Percentiles rank a stretch among this genome's conserved stretches.
Evolutionary conservation across 2,797 vertebrate genomes (phyloP).

Genomic region (Carcharodon carcharias): DNA sequence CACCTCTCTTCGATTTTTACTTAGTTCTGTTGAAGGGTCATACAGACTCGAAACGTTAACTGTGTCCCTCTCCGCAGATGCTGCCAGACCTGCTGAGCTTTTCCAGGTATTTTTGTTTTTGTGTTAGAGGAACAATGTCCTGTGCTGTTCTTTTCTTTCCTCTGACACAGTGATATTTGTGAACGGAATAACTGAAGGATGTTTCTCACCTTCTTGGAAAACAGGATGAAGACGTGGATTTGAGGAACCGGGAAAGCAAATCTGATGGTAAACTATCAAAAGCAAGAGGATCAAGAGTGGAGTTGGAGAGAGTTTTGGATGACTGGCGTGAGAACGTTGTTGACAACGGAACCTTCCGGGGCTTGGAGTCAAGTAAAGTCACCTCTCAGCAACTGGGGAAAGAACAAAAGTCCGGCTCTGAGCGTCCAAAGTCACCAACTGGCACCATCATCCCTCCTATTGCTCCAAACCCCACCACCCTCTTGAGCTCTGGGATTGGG

Average conservation of each 20-base stretch:
- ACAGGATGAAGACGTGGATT: slow-evolving; percentile 53
- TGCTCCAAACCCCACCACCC: slow-evolving; percentile 41
- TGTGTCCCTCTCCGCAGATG: no score
- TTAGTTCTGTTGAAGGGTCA: no score
- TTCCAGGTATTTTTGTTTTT: no score
- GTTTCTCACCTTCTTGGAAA: not conserved
- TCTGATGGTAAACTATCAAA: slow-evolving; percentile 51
- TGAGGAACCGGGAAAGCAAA: slow-evolving; percentile 48
- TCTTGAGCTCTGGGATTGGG: slow-evolving; percentile 43
- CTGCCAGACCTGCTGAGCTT: no score
- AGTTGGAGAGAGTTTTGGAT: slow-evolving; percentile 45
- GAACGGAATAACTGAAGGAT: not conserved
- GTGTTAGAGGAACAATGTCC: no score
- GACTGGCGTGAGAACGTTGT: slow-evolving; percentile 5
- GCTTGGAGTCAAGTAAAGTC: slow-evolving; percentile 43
- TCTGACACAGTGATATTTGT: not conserved
- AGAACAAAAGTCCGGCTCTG: slow-evolving; percentile 48
- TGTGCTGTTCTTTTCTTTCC: not conserved
- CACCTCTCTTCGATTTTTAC: no score
- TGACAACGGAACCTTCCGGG: slow-evolving; percentile 38
- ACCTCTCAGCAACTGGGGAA: slow-evolving; percentile 49
- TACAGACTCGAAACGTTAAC: no score
- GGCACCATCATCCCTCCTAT: slow-evolving; percentile 56
- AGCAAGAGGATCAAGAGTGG: slow-evolving; percentile 48
- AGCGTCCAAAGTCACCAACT: slow-evolving; percentile 45